A percentile compares a stretch with the other conserved stretches of the same genome.
Evolutionary conservation across 2,797 vertebrate genomes (phyloP).

Genomic region (Lepidocolaptes lacrymiger): DNA sequence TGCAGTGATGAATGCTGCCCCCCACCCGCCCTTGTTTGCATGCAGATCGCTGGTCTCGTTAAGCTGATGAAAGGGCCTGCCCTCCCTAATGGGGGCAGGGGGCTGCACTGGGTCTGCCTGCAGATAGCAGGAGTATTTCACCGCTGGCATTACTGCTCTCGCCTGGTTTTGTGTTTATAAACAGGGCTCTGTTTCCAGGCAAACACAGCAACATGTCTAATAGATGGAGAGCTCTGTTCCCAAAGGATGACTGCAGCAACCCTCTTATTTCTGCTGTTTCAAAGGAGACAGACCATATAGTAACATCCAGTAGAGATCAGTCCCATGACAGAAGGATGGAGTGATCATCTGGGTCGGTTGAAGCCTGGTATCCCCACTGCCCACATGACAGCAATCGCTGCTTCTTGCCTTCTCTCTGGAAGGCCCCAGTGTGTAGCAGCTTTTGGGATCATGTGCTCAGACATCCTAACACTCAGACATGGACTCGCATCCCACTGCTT

Average conservation of each 20-base stretch:
- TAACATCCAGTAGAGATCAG: not conserved
- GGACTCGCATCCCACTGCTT: not conserved
- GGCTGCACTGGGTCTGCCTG: not conserved
- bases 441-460: accelerated
- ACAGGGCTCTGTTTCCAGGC: not conserved
- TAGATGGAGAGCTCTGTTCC: not conserved
- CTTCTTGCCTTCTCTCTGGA: not conserved
- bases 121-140: not conserved
- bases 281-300: not conserved
- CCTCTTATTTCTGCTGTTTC: not conserved
- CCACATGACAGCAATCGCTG: not conserved
- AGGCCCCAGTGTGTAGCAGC: not conserved
- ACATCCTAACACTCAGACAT: not conserved
- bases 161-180: not conserved
- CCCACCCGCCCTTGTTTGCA: slow-evolving; percentile 47
- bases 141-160: not conserved
- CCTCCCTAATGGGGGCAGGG: not conserved
- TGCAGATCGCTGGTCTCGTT: slow-evolving; percentile 66
- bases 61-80: slow-evolving; percentile 60
- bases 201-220: accelerated
- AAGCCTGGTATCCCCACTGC: not conserved
- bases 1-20: slow-evolving; percentile 55
- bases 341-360: accelerated
- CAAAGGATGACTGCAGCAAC: not conserved
- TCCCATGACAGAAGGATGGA: accelerated